Evolutionary conservation across 2,888 invertebrate genomes (phyloP).

Genomic region (Atrina japonica): DNA sequence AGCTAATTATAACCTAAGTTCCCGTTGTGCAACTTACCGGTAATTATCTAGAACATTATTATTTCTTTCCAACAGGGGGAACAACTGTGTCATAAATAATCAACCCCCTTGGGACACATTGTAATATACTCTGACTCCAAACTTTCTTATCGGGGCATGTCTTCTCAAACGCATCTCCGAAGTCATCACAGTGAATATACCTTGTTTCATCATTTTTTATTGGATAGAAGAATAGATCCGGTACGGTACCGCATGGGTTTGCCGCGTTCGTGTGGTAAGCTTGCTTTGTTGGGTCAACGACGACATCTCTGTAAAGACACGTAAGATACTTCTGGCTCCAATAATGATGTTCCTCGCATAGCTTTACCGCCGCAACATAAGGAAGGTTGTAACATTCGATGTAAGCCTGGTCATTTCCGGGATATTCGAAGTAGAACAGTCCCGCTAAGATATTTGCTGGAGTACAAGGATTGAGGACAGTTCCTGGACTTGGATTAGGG

Average conservation of each 20-base stretch:
- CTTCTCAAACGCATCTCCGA: constrained; percentile 65
- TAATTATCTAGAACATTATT: too few relatives aligned
- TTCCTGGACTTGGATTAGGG: constrained; percentile 10
- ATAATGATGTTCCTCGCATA: constrained; percentile 49
- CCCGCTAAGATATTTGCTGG: constrained; percentile 37
- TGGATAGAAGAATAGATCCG: constrained; percentile 58
- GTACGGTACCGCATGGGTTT: constrained; percentile 51
- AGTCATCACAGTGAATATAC: constrained; percentile 71
- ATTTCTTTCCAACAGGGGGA: constrained; percentile 10
- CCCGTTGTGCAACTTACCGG: too few relatives aligned
- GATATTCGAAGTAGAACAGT: constrained; percentile 53
- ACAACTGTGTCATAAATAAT: constrained; percentile 22
- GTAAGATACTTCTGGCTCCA: constrained; percentile 53
- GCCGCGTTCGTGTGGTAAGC: constrained; percentile 21
- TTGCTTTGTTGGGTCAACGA: constrained; percentile 41
- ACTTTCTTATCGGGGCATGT: constrained; percentile 51
- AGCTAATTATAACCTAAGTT: too few relatives aligned
- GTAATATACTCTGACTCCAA: constrained; percentile 61
- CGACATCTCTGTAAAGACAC: constrained; percentile 52
- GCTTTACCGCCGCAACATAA: constrained; percentile 49
- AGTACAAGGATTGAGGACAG: constrained; percentile 15
- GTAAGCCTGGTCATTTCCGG: constrained; percentile 52
- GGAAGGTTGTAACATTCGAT: constrained; percentile 61
- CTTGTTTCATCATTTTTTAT: constrained; percentile 53
- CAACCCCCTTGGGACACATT: constrained; percentile 55